Evolutionary conservation across 1,140 invertebrate species (phyloP), one percentile per base, ranked within the genome.

Genomic region (Nephila pilipes): DNA sequence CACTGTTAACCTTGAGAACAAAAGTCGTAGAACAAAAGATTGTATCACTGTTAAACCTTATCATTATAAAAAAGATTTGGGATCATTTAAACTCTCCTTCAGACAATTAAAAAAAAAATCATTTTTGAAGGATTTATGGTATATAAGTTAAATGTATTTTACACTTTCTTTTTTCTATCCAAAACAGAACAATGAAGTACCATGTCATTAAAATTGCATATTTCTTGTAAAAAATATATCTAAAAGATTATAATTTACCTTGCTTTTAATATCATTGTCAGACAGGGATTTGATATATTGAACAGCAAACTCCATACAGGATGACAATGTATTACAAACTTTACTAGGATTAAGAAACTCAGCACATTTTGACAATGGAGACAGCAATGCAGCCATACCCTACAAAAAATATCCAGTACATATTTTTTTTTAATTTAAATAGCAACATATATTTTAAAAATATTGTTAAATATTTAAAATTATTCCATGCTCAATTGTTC

Each of bases 201-300:
- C 46, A 10, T 46, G 46, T 46, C 46, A 46, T 46, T 46, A 46
- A 46, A 46, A 2, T 46, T 46, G 1, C 57, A 58, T 16, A 1
- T 58, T 58, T 20, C 57, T 22, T 20, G 10, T 8, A 25, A 65
- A 29, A 29, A 65, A 65, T 12, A 65, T 1, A 25, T 14, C 22
- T 22, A 63, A 75, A 32, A 25, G 36, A 20, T 36, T 5, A 32
- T 36, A 12, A 93, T 80, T 88, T 93, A 96, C 96, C 95, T 96
- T 96, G 87, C 96, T 95, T 94, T 96, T 96, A 25, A 96, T 95
- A 85, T 96, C 96, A 92, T 95, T 95, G 22, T 96, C 95, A 87
- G 95, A 95, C 25, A 96, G 92, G 83, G 94, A 95, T 80, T 95
- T 95, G 25, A 96, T 95, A 94, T 95, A 95, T 32, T 95, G 95